A percentile compares a stretch with the other conserved stretches of the same genome.
Evolutionary conservation across 2,888 invertebrate species (phyloP).

Genomic region (Drosophila multiciliata): DNA sequence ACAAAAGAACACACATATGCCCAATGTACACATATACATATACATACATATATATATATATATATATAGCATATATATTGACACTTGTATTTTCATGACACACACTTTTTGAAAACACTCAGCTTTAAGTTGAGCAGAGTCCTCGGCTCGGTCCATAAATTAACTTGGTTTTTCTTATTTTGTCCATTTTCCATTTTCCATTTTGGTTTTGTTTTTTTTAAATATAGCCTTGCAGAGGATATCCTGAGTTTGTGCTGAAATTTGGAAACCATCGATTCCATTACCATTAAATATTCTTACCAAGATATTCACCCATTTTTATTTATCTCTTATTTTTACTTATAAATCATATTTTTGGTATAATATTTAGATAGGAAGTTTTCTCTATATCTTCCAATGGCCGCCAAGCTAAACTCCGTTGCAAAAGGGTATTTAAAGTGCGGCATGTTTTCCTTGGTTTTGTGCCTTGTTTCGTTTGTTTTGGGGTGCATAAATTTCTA

Average conservation of each 20-base stretch:
- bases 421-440: background rate
- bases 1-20: background rate
- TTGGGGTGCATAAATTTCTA: conserved; percentile 37
- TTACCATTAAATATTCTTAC: background rate
- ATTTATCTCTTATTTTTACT: background rate
- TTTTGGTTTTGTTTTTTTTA: background rate
- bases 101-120: conserved; percentile 55
- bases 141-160: conserved; percentile 54
- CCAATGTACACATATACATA: background rate
- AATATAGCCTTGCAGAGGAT: background rate
- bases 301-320: background rate
- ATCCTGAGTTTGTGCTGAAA: background rate
- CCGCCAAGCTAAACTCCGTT: background rate
- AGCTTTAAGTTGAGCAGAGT: conserved; percentile 29
- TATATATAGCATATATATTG: conserved; percentile 39
- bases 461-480: conserved; percentile 5
- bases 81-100: conserved; percentile 59
- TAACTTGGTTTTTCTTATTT: conserved; percentile 44
- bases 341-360: background rate
- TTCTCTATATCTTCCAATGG: background rate
- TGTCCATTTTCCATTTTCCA: background rate
- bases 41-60: background rate
- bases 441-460: background rate
- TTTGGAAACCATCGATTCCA: background rate
- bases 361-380: background rate